These are phyloP conservation scores for Hormaphis cornu DNA, from an alignment of 1,140 invertebrate species.

Conservation along the genomic window DNA sequence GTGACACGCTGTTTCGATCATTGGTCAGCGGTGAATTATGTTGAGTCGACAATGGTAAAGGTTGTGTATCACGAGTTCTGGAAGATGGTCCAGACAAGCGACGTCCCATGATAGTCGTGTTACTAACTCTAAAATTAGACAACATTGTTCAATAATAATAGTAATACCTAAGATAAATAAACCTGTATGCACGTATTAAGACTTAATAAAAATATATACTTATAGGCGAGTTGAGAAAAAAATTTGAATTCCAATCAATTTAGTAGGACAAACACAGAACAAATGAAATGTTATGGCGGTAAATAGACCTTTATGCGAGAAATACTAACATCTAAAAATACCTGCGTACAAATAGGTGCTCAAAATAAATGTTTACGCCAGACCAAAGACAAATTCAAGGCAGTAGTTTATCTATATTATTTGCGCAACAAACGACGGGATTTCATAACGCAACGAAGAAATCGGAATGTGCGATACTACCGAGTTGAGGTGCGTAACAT, in stretches of 20 bases:
- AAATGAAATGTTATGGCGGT: neutral
- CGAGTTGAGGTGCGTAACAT: too few species aligned
- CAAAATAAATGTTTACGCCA: too few species aligned
- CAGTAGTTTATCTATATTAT: too few species aligned
- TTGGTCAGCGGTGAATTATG: conserved; percentile 10
- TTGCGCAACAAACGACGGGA: too few species aligned
- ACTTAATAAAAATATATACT: neutral
- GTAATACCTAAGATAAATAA: neutral
- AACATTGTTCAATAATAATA: neutral
- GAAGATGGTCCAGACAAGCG: conserved; percentile 2
- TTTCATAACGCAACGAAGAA: too few species aligned
- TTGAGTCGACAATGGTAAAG: neutral
- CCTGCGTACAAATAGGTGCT: too few species aligned
- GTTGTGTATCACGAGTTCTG: conserved; percentile 17
- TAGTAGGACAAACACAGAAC: neutral
- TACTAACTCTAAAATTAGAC: conserved; percentile 8
- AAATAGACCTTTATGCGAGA: too few species aligned
- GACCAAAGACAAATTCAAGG: too few species aligned
- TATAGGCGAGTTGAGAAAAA: neutral
- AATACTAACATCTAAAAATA: too few species aligned
- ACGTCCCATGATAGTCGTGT: neutral
- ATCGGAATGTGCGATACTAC: too few species aligned
- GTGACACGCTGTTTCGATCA: conserved; percentile 10
- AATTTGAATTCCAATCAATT: neutral
- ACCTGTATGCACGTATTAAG: neutral